Conservation (phyloP, 2,888 invertebrate genomes). For the Platerodrilus igneus region DNA sequence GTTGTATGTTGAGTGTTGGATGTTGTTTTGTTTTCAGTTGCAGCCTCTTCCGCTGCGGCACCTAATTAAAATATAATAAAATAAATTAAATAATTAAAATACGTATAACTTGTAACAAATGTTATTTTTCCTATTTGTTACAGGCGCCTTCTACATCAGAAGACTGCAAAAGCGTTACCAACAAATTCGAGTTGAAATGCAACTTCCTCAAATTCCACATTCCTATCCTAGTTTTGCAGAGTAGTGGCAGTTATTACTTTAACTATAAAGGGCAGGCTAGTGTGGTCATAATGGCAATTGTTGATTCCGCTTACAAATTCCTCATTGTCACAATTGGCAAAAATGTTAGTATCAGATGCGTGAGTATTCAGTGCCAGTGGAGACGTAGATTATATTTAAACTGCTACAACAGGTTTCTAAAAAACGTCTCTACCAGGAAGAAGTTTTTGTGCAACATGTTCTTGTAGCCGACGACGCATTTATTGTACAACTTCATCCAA, state of each 20-base stretch:
- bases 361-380: background rate
- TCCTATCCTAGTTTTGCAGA: too few relatives aligned
- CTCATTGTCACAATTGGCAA: background rate
- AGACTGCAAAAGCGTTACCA: conserved; percentile 13
- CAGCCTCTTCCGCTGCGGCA: conserved; percentile 6
- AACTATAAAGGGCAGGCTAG: too few relatives aligned
- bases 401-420: too few relatives aligned
- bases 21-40: conserved; percentile 3
- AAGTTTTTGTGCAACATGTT: too few relatives aligned
- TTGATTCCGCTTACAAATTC: background rate
- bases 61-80: background rate
- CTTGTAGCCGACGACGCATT: conserved; percentile 21
- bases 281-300: too few relatives aligned
- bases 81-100: too few relatives aligned
- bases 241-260: too few relatives aligned
- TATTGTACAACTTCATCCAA: conserved; percentile 19
- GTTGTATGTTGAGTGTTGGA: background rate
- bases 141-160: conserved; percentile 15
- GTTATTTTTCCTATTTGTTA: too few relatives aligned
- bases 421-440: too few relatives aligned
- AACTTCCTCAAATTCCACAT: too few relatives aligned
- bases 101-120: too few relatives aligned
- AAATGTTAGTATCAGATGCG: background rate
- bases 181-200: background rate
- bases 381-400: too few relatives aligned